Conservation (phyloP, 2,888 invertebrate species). For the Diarsia mendica region DNA sequence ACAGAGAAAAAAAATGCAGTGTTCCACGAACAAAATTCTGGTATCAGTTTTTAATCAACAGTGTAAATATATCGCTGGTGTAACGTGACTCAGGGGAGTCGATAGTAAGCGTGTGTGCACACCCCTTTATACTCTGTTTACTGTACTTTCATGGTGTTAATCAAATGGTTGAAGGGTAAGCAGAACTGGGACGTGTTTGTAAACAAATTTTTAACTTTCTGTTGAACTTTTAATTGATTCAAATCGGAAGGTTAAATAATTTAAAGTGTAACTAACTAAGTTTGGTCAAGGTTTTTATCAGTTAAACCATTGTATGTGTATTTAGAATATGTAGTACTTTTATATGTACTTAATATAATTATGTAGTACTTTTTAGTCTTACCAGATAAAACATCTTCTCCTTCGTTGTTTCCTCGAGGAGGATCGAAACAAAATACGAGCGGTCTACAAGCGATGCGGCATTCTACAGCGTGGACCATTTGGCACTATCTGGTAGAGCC, state of each 20-base stretch:
- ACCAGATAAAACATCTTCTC: too few relatives aligned
- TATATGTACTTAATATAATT: too few relatives aligned
- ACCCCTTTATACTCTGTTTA: slow-evolving; percentile 38
- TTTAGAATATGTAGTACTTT: too few relatives aligned
- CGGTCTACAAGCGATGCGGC: too few relatives aligned
- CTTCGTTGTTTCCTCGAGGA: not conserved
- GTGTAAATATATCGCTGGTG: slow-evolving; percentile 49
- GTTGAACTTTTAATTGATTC: slow-evolving; percentile 1
- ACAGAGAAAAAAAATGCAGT: slow-evolving; percentile 21
- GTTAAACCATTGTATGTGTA: too few relatives aligned
- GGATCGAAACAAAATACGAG: not conserved
- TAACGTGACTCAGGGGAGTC: slow-evolving; percentile 38
- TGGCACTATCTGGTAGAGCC: too few relatives aligned
- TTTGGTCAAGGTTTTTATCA: not conserved
- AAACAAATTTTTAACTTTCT: not conserved
- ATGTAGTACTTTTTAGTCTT: too few relatives aligned
- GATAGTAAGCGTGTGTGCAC: slow-evolving; percentile 37
- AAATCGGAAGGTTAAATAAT: not conserved
- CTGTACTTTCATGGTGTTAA: slow-evolving; percentile 9
- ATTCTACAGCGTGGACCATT: too few relatives aligned
- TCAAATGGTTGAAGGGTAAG: slow-evolving; percentile 1
- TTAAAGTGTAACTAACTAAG: too few relatives aligned
- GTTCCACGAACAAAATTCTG: slow-evolving; percentile 10
- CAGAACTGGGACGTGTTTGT: slow-evolving; percentile 13
- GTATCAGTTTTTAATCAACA: slow-evolving; percentile 62